Percentiles rank a stretch among this genome's conserved stretches.
Conservation (phyloP, 2,797 vertebrate genomes). For the Periophthalmus magnuspinnatus region DNA sequence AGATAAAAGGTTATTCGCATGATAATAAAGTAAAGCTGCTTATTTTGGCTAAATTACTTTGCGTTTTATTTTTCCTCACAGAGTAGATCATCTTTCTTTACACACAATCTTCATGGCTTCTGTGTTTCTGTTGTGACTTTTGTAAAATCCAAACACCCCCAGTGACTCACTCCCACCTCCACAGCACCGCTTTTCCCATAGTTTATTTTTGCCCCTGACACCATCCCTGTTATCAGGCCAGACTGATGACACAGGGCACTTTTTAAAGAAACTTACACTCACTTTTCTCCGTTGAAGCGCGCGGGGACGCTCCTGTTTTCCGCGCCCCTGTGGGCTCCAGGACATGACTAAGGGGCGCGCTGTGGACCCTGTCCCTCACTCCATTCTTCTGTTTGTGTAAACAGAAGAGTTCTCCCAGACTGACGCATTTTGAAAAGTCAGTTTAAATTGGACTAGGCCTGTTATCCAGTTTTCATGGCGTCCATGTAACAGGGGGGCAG, state of each 20-base stretch:
- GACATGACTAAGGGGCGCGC: conserved; percentile 51
- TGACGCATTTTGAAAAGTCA: no score
- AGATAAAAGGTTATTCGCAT: no score
- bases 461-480: no score
- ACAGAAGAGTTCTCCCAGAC: no score
- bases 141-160: conserved; percentile 20
- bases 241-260: conserved; percentile 16
- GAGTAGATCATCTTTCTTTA: conserved; percentile 2
- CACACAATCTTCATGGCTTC: conserved; percentile 44
- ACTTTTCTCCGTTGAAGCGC: conserved; percentile 4
- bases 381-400: no score
- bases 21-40: no score
- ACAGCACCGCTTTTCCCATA: conserved; percentile 37
- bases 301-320: conserved; percentile 29
- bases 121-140: conserved; percentile 42
- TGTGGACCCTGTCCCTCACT: no score
- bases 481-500: no score
- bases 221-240: conserved; percentile 1
- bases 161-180: conserved; percentile 58
- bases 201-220: conserved; percentile 55
- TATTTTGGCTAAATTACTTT: no score
- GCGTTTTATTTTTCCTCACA: not conserved
- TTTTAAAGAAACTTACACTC: conserved; percentile 1
- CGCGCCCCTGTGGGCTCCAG: conserved; percentile 60
- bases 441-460: no score